Evolutionary conservation across 2,797 vertebrate genomes (phyloP).

Genomic region (Sarcophilus harrisii): DNA sequence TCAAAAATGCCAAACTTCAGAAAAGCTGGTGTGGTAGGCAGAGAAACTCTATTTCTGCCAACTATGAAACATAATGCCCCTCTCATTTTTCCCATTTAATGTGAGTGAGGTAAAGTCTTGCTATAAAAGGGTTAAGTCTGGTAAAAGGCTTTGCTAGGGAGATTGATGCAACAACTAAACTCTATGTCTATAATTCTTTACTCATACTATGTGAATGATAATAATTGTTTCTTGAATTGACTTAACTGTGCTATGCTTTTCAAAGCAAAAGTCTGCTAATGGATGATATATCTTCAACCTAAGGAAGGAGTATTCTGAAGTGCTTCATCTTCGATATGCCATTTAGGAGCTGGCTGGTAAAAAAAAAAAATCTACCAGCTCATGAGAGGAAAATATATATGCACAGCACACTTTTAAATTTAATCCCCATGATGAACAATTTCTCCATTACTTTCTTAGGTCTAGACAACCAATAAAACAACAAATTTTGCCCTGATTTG

Average conservation of each 20-base stretch:
- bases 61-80: conserved; percentile 18
- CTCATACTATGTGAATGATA: neutral
- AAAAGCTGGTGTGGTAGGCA: neutral
- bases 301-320: neutral
- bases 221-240: neutral
- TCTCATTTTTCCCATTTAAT: neutral
- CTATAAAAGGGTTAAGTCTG: conserved; percentile 28
- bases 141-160: conserved; percentile 10
- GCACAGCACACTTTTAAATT: neutral
- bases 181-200: conserved; percentile 22
- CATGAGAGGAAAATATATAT: neutral
- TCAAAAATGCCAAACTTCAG: conserved; percentile 36
- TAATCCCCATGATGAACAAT: neutral
- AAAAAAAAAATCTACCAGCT: neutral
- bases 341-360: neutral
- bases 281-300: neutral
- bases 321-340: too few species aligned
- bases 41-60: conserved; percentile 14
- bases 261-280: neutral
- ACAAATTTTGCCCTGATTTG: neutral
- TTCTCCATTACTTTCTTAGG: neutral
- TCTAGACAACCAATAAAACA: neutral
- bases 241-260: neutral
- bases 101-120: conserved; percentile 26
- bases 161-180: neutral